Evolutionary conservation across 2,888 invertebrate species (phyloP).

Genomic region (Drymonia ruficornis): DNA sequence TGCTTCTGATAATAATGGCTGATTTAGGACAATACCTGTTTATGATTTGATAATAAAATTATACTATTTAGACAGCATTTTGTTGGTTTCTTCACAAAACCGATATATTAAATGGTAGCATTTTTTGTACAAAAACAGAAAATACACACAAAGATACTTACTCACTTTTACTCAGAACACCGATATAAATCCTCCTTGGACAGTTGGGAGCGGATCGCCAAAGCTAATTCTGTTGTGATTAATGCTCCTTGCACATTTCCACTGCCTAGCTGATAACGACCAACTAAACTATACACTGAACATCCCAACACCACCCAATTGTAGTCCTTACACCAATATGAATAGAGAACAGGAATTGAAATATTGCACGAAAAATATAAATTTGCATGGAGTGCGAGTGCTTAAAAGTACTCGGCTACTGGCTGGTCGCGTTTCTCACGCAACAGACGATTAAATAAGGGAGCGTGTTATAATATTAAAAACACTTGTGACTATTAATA

Average conservation of each 20-base stretch:
- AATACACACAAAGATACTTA: conserved; percentile 26
- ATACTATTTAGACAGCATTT: no score
- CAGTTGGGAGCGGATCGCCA: conserved; percentile 81
- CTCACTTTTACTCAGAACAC: conserved; percentile 37
- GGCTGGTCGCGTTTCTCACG: conserved; percentile 81
- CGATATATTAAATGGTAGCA: no score
- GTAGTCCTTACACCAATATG: conserved; percentile 39
- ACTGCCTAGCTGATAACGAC: conserved; percentile 59
- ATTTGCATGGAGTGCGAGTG: conserved; percentile 45
- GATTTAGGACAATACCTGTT: no score
- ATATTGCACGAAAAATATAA: conserved; percentile 24
- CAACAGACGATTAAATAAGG: conserved; percentile 78
- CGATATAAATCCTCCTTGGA: conserved; percentile 76
- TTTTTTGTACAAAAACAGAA: neutral
- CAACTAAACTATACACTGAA: conserved; percentile 33
- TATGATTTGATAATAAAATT: no score
- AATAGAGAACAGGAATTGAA: conserved; percentile 26
- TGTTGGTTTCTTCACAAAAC: no score
- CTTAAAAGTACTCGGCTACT: conserved; percentile 71
- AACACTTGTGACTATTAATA: conserved; percentile 61
- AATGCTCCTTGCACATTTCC: conserved; percentile 80
- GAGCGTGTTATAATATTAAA: conserved; percentile 70
- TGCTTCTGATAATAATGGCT: no score
- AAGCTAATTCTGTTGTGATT: conserved; percentile 84
- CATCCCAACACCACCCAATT: conserved; percentile 26